Evolutionary conservation across 2,113 vertebrate species (phyloP).

Genomic region (Cisticola juncidis): DNA sequence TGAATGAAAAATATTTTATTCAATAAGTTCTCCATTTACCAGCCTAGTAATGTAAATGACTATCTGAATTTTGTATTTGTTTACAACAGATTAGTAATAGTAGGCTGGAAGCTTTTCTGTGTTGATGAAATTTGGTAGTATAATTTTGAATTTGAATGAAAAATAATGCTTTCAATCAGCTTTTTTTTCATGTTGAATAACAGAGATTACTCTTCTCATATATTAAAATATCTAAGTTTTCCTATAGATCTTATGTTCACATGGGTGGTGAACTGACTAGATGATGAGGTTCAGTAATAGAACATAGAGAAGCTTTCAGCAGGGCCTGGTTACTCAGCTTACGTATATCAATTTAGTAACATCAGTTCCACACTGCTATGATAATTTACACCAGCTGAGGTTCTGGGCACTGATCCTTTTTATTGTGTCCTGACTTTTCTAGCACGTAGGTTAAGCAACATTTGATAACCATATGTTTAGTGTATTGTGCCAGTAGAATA

Average conservation of each 20-base stretch:
- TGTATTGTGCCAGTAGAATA: conserved; percentile 28
- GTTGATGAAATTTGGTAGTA: not conserved
- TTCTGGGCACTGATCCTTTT: conserved; percentile 51
- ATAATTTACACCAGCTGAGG: conserved; percentile 54
- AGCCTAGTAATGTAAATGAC: not conserved
- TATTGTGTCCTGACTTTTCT: conserved; percentile 43
- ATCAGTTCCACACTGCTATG: not conserved
- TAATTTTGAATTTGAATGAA: not conserved
- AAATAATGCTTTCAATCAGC: not conserved
- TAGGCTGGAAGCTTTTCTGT: not conserved
- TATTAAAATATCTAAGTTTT: not conserved
- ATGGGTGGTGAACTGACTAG: not conserved
- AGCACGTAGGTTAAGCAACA: conserved; percentile 29
- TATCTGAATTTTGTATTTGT: not conserved
- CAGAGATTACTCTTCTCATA: not conserved
- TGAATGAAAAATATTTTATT: not conserved
- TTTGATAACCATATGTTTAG: conserved; percentile 58
- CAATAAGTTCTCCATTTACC: not conserved
- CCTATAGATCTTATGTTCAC: not conserved
- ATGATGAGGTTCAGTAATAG: not conserved
- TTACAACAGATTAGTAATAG: not conserved
- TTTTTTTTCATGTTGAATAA: not conserved
- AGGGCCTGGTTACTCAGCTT: not conserved
- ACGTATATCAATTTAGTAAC: not conserved
- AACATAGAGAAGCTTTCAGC: conserved; percentile 11